Conservation (phyloP, 2,888 invertebrate genomes). For the Julus scanicus region DNA sequence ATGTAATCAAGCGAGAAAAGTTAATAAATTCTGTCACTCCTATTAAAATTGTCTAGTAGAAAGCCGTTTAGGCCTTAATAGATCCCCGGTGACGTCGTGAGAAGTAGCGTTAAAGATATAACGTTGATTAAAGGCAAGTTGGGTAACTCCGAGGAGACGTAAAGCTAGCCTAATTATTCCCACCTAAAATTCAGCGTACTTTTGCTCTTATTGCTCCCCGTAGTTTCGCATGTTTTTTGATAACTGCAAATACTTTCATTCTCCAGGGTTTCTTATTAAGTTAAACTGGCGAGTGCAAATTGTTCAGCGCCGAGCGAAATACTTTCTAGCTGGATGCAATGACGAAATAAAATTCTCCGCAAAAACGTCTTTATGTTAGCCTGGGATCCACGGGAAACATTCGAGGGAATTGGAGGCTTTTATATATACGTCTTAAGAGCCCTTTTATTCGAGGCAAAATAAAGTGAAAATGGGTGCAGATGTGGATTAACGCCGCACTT, state of each 20-base stretch:
- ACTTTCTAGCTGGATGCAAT: no score
- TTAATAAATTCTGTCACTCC: slow-evolving; percentile 54
- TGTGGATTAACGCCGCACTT: neutral
- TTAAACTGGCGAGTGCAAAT: slow-evolving; percentile 49
- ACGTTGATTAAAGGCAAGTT: slow-evolving; percentile 50
- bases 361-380: slow-evolving; percentile 4
- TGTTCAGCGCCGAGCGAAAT: neutral
- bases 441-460: neutral
- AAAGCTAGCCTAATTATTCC: slow-evolving; percentile 48
- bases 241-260: slow-evolving; percentile 7
- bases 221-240: slow-evolving; percentile 46
- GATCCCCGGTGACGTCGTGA: neutral
- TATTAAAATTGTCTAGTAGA: slow-evolving; percentile 54
- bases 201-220: slow-evolving; percentile 47
- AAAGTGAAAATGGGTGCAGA: slow-evolving; percentile 7
- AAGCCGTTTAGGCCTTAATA: slow-evolving; percentile 50
- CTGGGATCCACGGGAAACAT: neutral
- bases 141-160: slow-evolving; percentile 12
- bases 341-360: slow-evolving; percentile 31
- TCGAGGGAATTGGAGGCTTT: slow-evolving; percentile 4
- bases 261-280: slow-evolving; percentile 48
- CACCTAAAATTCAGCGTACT: slow-evolving; percentile 44
- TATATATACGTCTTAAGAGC: neutral
- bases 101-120: slow-evolving; percentile 50
- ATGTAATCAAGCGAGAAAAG: slow-evolving; percentile 47